A percentile compares a stretch with the other conserved stretches of the same genome.
These are phyloP conservation scores for Lates calcarifer DNA, from an alignment of 2,113 vertebrate species.

Conservation along the genomic window DNA sequence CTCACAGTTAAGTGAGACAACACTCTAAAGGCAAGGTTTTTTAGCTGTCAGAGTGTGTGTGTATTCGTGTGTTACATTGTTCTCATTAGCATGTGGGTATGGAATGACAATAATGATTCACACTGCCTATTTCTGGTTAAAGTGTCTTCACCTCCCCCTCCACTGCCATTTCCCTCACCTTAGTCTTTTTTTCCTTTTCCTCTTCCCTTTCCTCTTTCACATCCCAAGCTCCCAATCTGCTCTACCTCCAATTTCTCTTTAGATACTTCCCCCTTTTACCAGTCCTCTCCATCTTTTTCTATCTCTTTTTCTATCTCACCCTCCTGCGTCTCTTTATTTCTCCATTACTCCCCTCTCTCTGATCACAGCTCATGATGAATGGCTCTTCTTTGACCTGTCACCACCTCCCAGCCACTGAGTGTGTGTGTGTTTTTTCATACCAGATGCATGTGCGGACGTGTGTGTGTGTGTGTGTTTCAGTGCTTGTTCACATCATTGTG, in stretches of 20 bases:
- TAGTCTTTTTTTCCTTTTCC: background rate
- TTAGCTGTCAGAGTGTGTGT: background rate
- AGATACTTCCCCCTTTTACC: background rate
- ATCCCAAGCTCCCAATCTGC: too few species aligned
- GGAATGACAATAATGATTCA: constrained; percentile 16
- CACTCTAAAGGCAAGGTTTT: background rate
- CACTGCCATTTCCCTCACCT: background rate
- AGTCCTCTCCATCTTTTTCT: background rate
- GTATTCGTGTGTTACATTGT: background rate
- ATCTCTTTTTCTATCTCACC: background rate
- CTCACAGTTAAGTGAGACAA: constrained; percentile 20
- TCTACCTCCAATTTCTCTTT: background rate
- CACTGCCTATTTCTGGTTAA: constrained; percentile 9
- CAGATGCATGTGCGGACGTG: background rate
- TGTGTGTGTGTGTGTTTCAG: background rate
- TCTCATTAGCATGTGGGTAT: constrained; percentile 10
- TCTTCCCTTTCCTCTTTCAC: background rate
- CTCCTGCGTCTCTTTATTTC: background rate
- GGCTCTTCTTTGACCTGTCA: constrained; percentile 33
- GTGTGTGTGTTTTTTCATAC: background rate
- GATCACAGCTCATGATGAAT: constrained; percentile 42
- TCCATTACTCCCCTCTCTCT: background rate
- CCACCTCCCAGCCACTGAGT: constrained; percentile 12
- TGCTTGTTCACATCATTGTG: background rate
- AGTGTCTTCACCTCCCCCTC: constrained; percentile 5